Conservation (phyloP, 2,797 vertebrate genomes). For the Vipera ursinii region DNA sequence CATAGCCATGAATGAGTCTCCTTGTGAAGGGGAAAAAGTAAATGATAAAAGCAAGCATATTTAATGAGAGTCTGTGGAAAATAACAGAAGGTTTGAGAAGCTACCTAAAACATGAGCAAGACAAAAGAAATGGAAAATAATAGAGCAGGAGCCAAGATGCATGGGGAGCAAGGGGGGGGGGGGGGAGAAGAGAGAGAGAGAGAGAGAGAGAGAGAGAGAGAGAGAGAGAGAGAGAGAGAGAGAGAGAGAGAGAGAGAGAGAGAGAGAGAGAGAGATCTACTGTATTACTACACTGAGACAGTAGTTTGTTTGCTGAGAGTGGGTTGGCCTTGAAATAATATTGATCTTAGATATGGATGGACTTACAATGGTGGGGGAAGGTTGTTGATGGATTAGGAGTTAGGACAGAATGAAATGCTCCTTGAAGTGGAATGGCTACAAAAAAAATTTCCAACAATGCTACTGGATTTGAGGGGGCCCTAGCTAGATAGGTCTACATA, state of each 20-base stretch:
- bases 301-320: background rate
- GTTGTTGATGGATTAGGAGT: background rate
- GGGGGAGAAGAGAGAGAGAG: too few species aligned
- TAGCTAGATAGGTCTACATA: background rate
- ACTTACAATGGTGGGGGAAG: background rate
- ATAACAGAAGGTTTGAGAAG: background rate
- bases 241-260: too few species aligned
- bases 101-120: background rate
- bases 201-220: background rate
- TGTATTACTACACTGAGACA: background rate
- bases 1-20: background rate
- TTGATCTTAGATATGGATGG: background rate
- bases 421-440: background rate
- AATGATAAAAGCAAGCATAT: background rate
- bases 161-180: too few species aligned
- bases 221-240: too few species aligned
- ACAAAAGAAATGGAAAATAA: background rate
- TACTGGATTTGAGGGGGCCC: background rate
- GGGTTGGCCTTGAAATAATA: background rate
- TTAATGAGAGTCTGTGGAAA: background rate
- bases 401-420: background rate
- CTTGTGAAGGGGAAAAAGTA: background rate
- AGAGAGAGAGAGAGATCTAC: background rate
- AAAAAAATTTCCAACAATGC: background rate
- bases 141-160: background rate